Percentiles rank a stretch among this genome's conserved stretches.
Evolutionary conservation across 2,888 invertebrate genomes (phyloP).

Genomic region (Nomada hirtipes): DNA sequence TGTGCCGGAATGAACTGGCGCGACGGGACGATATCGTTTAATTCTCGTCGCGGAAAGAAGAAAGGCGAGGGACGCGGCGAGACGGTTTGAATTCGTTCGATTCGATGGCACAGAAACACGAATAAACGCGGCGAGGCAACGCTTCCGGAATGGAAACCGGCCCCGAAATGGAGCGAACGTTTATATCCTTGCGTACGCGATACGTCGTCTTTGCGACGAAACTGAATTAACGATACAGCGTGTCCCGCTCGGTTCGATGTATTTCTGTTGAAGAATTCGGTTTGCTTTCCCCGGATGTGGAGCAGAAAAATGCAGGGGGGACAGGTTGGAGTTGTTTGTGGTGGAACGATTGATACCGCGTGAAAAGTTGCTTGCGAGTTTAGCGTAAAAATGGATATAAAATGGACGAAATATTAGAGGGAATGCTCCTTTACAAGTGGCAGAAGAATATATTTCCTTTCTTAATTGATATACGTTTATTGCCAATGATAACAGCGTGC

Average conservation of each 20-base stretch:
- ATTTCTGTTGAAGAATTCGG: no score
- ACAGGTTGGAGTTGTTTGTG: no score
- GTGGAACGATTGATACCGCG: no score
- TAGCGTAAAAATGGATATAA: no score
- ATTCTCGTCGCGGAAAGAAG: not conserved
- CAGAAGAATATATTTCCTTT: no score
- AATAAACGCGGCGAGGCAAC: constrained; percentile 1
- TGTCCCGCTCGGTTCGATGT: not conserved
- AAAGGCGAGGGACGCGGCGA: not conserved
- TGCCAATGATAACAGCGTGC: no score
- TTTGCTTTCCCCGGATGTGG: no score
- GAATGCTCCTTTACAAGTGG: no score
- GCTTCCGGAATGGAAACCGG: not conserved
- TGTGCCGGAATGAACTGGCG: not conserved
- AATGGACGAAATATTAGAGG: no score
- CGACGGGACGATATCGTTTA: not conserved
- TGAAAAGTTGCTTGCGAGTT: no score
- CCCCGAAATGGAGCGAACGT: constrained; percentile 1
- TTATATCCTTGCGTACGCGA: not conserved
- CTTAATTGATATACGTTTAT: no score
- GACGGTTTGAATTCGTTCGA: not conserved
- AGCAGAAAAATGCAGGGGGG: no score
- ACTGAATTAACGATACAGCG: constrained; percentile 15
- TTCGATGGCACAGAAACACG: constrained; percentile 11
- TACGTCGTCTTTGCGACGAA: not conserved